Conservation (phyloP, 2,797 vertebrate species). For the Sarcoramphus papa region DNA sequence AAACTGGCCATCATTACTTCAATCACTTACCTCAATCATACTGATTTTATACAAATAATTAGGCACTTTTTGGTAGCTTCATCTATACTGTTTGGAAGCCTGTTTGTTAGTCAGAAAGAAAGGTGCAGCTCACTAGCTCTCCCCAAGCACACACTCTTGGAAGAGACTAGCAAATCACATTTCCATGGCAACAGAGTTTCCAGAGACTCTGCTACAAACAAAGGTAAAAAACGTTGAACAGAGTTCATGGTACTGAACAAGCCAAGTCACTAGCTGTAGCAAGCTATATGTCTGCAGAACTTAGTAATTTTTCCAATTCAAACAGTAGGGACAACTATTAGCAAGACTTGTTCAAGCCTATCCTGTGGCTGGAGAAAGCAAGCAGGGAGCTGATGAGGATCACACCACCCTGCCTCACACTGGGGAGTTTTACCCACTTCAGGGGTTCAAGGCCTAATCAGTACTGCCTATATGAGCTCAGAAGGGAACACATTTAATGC, state of each 20-base stretch:
- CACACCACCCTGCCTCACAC: neutral
- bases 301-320: neutral
- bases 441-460: neutral
- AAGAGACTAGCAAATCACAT: neutral
- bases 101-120: neutral
- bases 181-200: conserved; percentile 41
- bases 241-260: neutral
- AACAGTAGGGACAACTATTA: neutral
- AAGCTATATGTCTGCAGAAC: neutral
- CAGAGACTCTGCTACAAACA: neutral
- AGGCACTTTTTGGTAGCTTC: neutral
- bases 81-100: neutral
- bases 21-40: neutral
- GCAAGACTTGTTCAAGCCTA: neutral
- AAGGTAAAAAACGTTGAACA: neutral
- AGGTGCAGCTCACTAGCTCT: neutral
- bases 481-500: neutral
- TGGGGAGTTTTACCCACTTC: neutral
- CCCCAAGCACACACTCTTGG: neutral
- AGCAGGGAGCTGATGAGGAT: neutral
- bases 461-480: neutral
- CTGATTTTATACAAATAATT: neutral
- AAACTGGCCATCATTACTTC: neutral
- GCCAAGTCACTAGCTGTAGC: neutral
- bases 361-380: neutral